These are phyloP conservation scores for Sesamia nonagrioides DNA, from an alignment of 1,140 invertebrate species.

Conservation along the genomic window DNA sequence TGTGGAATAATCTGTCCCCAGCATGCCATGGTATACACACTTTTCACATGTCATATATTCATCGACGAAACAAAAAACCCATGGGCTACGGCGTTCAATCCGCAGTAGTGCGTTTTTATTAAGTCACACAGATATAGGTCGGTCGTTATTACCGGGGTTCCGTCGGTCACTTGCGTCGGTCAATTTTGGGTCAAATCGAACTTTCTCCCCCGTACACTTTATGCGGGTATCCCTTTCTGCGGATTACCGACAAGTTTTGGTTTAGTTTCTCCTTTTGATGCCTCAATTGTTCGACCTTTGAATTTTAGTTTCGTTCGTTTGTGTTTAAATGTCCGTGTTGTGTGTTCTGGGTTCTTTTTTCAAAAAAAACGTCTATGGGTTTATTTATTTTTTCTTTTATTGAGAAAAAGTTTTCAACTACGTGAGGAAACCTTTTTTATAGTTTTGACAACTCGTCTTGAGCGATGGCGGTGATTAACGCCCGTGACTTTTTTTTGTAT, in stretches of 20 bases:
- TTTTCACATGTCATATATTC: conserved; percentile 14
- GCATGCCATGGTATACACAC: too few relatives aligned
- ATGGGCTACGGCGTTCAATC: neutral
- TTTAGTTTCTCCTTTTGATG: conserved; percentile 40
- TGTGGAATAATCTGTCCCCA: neutral
- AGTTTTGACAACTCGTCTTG: too few relatives aligned
- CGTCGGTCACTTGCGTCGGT: conserved; percentile 32
- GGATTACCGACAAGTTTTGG: conserved; percentile 49
- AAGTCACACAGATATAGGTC: conserved; percentile 44
- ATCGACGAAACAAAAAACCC: conserved; percentile 1
- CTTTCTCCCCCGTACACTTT: conserved; percentile 37
- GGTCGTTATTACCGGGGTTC: conserved; percentile 38
- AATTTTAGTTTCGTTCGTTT: conserved; percentile 35
- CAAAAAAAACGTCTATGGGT: neutral
- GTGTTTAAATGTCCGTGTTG: conserved; percentile 15
- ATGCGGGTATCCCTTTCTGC: conserved; percentile 47
- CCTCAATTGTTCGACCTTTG: conserved; percentile 46
- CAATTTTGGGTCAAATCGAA: conserved; percentile 47
- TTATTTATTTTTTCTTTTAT: neutral
- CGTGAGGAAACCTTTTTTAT: too few relatives aligned
- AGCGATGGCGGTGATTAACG: too few relatives aligned
- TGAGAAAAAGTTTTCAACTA: neutral
- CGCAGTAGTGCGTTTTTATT: conserved; percentile 42
- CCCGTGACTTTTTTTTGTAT: too few relatives aligned
- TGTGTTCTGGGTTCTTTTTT: neutral